Conservation (phyloP, 2,113 vertebrate genomes). For the Campylorhamphus procurvoides region DNA sequence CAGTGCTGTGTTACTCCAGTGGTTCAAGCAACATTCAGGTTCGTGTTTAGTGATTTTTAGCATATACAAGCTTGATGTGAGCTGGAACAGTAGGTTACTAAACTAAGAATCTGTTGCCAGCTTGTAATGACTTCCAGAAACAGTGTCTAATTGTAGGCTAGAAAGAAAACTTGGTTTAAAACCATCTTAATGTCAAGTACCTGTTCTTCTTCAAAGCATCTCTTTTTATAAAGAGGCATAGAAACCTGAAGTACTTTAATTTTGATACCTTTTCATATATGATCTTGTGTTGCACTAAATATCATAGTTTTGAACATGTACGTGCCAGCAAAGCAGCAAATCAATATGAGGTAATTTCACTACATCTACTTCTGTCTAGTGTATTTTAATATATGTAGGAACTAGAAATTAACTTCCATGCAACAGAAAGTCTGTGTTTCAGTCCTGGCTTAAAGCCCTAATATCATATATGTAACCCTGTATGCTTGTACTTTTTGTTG, state of each 20-base stretch:
- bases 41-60: neutral
- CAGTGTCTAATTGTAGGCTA: neutral
- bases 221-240: neutral
- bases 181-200: neutral
- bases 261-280: neutral
- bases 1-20: neutral
- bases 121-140: neutral
- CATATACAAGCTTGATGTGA: neutral
- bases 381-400: neutral
- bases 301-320: neutral
- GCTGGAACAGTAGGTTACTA: neutral
- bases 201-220: neutral
- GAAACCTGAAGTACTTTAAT: neutral
- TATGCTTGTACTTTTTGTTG: neutral
- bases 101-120: neutral
- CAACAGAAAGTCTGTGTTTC: neutral
- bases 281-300: neutral
- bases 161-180: neutral
- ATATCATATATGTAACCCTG: neutral
- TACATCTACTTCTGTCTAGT: neutral
- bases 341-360: neutral
- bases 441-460: neutral
- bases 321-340: neutral
- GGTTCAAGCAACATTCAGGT: neutral
- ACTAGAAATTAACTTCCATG: neutral